Conservation (phyloP, 1,140 invertebrate genomes). For the Ceratina australensis region DNA sequence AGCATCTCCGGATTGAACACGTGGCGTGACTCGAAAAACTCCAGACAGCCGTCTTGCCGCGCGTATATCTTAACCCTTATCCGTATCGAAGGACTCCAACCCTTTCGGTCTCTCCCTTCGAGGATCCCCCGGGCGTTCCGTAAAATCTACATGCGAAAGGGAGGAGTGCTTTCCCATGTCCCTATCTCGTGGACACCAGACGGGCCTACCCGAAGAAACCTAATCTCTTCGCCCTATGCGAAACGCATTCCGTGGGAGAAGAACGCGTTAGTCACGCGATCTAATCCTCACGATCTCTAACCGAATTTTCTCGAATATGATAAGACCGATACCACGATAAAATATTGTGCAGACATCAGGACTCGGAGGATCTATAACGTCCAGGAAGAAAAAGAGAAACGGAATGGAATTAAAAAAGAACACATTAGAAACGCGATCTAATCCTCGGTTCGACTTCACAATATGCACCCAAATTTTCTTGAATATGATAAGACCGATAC, state of each 20-base stretch:
- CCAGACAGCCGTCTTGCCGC: slow-evolving; percentile 59
- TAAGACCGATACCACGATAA: no score
- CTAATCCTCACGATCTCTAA: slow-evolving; percentile 43
- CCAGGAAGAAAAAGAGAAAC: no score
- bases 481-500: no score
- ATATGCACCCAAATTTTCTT: slow-evolving; percentile 7
- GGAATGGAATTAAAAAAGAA: slow-evolving; percentile 11
- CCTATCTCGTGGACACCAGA: slow-evolving; percentile 62
- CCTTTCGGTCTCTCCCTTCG: slow-evolving; percentile 58
- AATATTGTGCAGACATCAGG: no score
- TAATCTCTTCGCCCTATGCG: slow-evolving; percentile 55
- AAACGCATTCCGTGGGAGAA: slow-evolving; percentile 49
- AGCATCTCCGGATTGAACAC: slow-evolving; percentile 49
- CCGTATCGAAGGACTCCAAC: slow-evolving; percentile 56
- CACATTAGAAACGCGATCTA: slow-evolving; percentile 55
- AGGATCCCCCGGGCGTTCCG: slow-evolving; percentile 58
- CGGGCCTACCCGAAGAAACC: slow-evolving; percentile 63
- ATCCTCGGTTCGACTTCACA: slow-evolving; percentile 34
- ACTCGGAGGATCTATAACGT: no score
- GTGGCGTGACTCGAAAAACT: slow-evolving; percentile 61
- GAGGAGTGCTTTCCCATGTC: slow-evolving; percentile 68
- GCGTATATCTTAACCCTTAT: slow-evolving; percentile 67
- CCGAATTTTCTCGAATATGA: background rate
- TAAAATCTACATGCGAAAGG: slow-evolving; percentile 69
- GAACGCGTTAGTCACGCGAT: slow-evolving; percentile 53